Evolutionary conservation across 92 coral and sea anemone species (phyloP), one percentile per base, ranked within the genome.

Genomic region (Parazoanthus darwini): DNA sequence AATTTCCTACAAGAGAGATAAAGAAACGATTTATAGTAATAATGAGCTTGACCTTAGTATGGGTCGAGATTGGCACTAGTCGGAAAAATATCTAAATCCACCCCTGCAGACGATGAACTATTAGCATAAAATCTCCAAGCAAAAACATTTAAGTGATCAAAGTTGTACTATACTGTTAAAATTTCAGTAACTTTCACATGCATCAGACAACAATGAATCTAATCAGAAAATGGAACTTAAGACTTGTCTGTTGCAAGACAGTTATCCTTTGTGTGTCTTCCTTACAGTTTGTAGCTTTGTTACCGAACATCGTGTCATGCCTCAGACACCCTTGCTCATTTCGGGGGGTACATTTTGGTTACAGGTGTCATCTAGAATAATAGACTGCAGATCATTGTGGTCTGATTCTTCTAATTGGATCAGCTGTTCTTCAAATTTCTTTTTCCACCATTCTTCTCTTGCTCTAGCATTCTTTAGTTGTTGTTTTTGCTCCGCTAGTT

Each of bases 321-420:
- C 91, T 97, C 23, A 92, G 94, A 88, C 99, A 97, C 85, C 99
- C 99, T 13, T 97, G 94, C 90, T 91, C 74, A n/a, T 68, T 20
- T 68, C 74, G n/a, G 74, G 74, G 10, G 74, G 74, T 68, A 68
- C 74, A 68, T 68, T 68, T 20, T 68, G n/a, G 35, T 6, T 22
- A 68, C 74, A 18, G n/a, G 74, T 68, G 74, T 20, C 11, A 68
- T 68, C 74, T 68, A 15, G 10, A 68, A 68, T 68, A 0, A 68
- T 68, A 68, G 74, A 68, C 74, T 68, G 74, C 74, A 68, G 33
- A 72, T 72, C 38, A 72, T 33, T n/a, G 3, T 72, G 77, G 39
- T 72, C 77, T 72, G 77, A 23, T n/a, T 72, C 77, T n/a, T 72
- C 39, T 3, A 26, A 5, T 33, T 72, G 39, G 14, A 0, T 33